phyloP scores from a whole-genome alignment of 2,113 vertebrate genomes.

The Progne subis region DNA sequence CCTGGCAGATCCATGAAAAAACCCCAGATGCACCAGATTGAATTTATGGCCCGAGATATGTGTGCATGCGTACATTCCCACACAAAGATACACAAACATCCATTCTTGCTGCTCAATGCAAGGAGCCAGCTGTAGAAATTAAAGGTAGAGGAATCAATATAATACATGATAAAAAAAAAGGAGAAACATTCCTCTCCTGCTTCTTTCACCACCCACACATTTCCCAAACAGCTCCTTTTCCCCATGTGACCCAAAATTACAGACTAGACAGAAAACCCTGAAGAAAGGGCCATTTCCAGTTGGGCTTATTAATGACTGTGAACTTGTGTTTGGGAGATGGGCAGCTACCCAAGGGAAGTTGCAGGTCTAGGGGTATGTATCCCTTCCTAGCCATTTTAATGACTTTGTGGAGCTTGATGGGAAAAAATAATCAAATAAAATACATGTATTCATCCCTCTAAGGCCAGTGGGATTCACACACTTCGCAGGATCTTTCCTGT shows the following conservation, averaged over 20 bases:
- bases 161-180: background rate
- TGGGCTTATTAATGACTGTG: background rate
- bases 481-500: background rate
- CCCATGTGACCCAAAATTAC: background rate
- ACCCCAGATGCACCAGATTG: background rate
- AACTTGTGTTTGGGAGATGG: background rate
- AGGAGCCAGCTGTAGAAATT: background rate
- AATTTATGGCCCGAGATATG: background rate
- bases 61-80: background rate
- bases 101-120: background rate
- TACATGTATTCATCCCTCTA: background rate
- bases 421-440: background rate
- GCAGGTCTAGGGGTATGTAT: background rate
- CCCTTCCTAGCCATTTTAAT: background rate
- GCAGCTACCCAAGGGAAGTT: background rate
- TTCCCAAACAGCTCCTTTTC: background rate
- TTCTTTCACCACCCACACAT: background rate
- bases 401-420: background rate
- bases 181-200: background rate
- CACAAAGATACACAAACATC: background rate
- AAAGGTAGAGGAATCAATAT: background rate
- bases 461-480: background rate
- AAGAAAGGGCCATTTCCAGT: background rate
- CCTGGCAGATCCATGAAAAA: background rate
- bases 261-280: background rate